These are phyloP conservation scores for Chondrosia reniformis DNA, from an alignment of 37 sponge, comb jelly and placozoan genomes.

Conservation along the genomic window DNA sequence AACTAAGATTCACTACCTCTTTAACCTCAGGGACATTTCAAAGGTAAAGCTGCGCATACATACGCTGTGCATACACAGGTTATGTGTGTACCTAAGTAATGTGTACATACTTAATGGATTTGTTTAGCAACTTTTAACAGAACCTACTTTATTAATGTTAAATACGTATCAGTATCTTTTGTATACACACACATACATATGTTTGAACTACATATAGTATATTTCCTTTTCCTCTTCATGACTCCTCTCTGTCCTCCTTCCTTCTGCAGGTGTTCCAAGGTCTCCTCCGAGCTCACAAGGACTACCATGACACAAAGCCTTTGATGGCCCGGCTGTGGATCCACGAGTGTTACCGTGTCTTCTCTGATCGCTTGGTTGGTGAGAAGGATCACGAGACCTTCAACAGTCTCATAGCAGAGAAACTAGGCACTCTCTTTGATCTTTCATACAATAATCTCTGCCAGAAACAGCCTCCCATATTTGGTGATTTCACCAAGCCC, in stretches of 20 bases:
- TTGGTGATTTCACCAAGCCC: conserved; percentile 84
- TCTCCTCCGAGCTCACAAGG: conserved; percentile 92
- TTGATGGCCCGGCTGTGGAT: conserved; percentile 95
- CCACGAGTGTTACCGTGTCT: conserved; percentile 96
- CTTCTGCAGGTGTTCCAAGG: conserved; percentile 88
- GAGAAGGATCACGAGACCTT: conserved; percentile 87
- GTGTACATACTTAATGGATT: background rate
- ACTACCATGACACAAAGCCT: conserved; percentile 95
- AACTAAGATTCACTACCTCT: conserved; percentile 97
- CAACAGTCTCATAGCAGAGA: conserved; percentile 75
- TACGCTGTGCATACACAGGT: background rate
- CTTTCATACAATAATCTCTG: conserved; percentile 94
- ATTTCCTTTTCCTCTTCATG: background rate
- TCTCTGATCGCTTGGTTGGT: conserved; percentile 95
- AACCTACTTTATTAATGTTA: background rate
- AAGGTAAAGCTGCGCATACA: conserved; percentile 48
- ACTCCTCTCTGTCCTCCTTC: background rate
- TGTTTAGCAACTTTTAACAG: background rate
- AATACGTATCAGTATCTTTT: background rate
- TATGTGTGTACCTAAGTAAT: background rate
- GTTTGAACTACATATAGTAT: background rate
- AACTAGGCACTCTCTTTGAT: conserved; percentile 89
- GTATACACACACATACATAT: background rate
- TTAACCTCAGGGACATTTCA: conserved; percentile 96
- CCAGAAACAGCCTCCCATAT: conserved; percentile 82